Evolutionary conservation across 1,140 invertebrate genomes (phyloP).

Genomic region (Trachelipus rathkii): DNA sequence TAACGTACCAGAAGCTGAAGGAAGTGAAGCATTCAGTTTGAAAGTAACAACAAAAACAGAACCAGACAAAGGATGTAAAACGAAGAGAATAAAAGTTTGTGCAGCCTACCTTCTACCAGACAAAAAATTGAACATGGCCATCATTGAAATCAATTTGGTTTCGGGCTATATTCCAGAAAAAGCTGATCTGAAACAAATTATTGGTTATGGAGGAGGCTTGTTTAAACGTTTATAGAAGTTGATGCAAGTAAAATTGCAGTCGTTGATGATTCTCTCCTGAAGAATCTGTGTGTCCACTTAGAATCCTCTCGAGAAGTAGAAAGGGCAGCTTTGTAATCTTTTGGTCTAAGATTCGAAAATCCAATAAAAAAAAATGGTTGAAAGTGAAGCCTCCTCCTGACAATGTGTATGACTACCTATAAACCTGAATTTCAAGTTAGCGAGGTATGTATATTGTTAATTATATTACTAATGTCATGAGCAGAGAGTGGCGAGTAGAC

Average conservation of each 20-base stretch:
- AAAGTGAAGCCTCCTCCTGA: constrained; percentile 59
- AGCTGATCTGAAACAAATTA: constrained; percentile 35
- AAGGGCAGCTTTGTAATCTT: no score
- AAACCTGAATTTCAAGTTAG: constrained; percentile 17
- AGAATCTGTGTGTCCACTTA: constrained; percentile 52
- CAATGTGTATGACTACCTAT: constrained; percentile 61
- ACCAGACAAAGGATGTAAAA: constrained; percentile 28
- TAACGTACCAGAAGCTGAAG: constrained; percentile 30
- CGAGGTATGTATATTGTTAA: constrained; percentile 14
- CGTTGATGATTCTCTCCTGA: constrained; percentile 52
- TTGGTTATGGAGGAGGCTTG: constrained; percentile 32
- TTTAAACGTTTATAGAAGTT: constrained; percentile 53
- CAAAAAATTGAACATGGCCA: constrained; percentile 43
- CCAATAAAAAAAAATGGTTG: no score
- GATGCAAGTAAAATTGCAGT: constrained; percentile 50
- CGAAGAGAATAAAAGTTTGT: constrained; percentile 33
- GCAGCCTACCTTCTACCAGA: constrained; percentile 38
- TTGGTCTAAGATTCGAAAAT: no score
- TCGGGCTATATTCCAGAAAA: constrained; percentile 44
- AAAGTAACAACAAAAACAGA: constrained; percentile 24
- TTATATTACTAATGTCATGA: no score
- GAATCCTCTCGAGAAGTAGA: constrained; percentile 52
- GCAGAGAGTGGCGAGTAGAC: no score
- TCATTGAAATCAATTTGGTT: constrained; percentile 44
- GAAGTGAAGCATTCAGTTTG: constrained; percentile 36